These are phyloP conservation scores for Nomia melanderi DNA, from an alignment of 1,140 invertebrate genomes.

Conservation along the genomic window DNA sequence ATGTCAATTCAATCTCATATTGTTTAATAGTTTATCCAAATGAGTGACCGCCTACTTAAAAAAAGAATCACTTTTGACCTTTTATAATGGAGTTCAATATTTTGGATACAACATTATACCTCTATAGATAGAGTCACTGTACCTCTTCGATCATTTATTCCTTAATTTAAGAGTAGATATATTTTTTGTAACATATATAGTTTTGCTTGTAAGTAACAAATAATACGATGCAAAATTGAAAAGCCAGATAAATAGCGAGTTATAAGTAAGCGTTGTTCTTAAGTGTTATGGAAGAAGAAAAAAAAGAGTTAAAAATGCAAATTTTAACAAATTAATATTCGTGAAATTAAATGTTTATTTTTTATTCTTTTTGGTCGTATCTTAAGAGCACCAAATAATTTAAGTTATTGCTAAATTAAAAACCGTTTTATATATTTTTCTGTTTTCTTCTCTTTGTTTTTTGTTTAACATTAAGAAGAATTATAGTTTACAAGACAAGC, in stretches of 20 bases:
- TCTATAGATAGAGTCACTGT: constrained; percentile 5
- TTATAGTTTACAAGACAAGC: neutral
- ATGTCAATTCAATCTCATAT: neutral
- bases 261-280: neutral
- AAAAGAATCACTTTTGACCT: constrained; percentile 12
- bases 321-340: neutral
- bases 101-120: constrained; percentile 23
- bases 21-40: neutral
- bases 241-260: neutral
- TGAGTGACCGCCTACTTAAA: neutral
- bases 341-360: neutral
- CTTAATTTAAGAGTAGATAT: constrained; percentile 14
- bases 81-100: constrained; percentile 4
- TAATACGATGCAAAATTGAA: neutral
- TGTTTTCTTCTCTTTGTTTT: neutral
- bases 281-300: neutral
- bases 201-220: neutral
- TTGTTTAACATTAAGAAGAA: neutral
- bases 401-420: constrained; percentile 6
- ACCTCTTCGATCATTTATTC: constrained; percentile 14
- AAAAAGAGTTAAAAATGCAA: neutral
- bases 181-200: constrained; percentile 28
- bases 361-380: constrained; percentile 9
- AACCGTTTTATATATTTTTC: neutral
- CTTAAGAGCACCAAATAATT: neutral